Evolutionary conservation across 2,113 vertebrate species (phyloP).

Genomic region (Calidris pygmaea): DNA sequence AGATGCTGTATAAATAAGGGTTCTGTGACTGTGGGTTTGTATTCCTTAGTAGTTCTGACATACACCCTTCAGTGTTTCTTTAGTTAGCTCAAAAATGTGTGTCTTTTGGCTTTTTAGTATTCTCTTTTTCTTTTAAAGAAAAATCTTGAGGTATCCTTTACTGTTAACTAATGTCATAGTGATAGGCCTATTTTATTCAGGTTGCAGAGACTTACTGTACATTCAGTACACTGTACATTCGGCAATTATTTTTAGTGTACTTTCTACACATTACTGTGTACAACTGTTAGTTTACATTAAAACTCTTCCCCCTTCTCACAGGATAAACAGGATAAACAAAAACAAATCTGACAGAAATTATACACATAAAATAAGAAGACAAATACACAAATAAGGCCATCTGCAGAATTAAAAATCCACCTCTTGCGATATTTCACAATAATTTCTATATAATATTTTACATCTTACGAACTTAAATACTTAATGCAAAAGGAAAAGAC

Average conservation of each 20-base stretch:
- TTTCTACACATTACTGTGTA: conserved; percentile 79
- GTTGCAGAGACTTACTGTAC: conserved; percentile 84
- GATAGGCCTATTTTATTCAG: conserved; percentile 72
- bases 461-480: conserved; percentile 94
- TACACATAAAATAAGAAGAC: conserved; percentile 95
- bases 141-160: conserved; percentile 80
- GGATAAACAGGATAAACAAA: conserved; percentile 73
- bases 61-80: conserved; percentile 28
- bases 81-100: conserved; percentile 38
- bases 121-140: conserved; percentile 62
- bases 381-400: conserved; percentile 95
- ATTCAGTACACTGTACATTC: conserved; percentile 88
- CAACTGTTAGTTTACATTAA: conserved; percentile 83
- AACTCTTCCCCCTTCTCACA: conserved; percentile 74
- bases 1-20: conserved; percentile 59
- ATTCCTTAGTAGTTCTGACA: conserved; percentile 14
- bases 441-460: conserved; percentile 96
- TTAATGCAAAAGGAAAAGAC: conserved; percentile 79
- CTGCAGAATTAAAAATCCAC: conserved; percentile 88
- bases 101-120: conserved; percentile 64
- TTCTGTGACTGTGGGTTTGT: conserved; percentile 45
- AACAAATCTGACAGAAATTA: conserved; percentile 81
- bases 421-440: conserved; percentile 90
- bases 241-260: conserved; percentile 79
- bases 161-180: conserved; percentile 72